A percentile compares a stretch with the other conserved stretches of the same genome.
phyloP scores from a whole-genome alignment of 2,797 vertebrate species.

The Aselliscus stoliczkanus region DNA sequence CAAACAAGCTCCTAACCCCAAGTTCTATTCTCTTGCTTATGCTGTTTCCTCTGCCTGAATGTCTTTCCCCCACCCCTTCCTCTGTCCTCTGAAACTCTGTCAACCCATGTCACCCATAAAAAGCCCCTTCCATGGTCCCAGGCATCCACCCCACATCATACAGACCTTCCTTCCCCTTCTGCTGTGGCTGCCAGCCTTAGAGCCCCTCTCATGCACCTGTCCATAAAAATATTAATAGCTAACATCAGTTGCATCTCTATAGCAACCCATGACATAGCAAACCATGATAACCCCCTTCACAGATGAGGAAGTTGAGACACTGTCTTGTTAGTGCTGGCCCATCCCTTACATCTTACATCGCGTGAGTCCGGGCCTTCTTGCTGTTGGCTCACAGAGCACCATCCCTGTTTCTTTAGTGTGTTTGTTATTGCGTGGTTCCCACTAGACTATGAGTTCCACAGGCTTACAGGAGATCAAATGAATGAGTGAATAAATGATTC shows the following conservation, averaged over 20 bases:
- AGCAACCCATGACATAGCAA: not conserved
- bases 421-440: not conserved
- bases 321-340: not conserved
- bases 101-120: not conserved
- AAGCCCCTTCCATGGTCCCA: not conserved
- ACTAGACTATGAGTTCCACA: not conserved
- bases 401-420: not conserved
- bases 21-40: not conserved
- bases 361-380: not conserved
- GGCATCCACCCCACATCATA: not conserved
- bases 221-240: not conserved
- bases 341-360: not conserved
- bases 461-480: not conserved
- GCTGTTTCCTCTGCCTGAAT: not conserved
- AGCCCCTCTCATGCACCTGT: not conserved
- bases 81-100: not conserved
- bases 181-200: not conserved
- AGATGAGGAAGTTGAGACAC: not conserved
- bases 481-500: not conserved
- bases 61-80: not conserved
- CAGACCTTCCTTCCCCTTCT: not conserved
- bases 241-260: not conserved
- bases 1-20: not conserved
- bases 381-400: not conserved
- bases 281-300: not conserved